These are phyloP conservation scores for Malthinus seriepunctatus DNA, from an alignment of 2,888 invertebrate species.

Conservation along the genomic window DNA sequence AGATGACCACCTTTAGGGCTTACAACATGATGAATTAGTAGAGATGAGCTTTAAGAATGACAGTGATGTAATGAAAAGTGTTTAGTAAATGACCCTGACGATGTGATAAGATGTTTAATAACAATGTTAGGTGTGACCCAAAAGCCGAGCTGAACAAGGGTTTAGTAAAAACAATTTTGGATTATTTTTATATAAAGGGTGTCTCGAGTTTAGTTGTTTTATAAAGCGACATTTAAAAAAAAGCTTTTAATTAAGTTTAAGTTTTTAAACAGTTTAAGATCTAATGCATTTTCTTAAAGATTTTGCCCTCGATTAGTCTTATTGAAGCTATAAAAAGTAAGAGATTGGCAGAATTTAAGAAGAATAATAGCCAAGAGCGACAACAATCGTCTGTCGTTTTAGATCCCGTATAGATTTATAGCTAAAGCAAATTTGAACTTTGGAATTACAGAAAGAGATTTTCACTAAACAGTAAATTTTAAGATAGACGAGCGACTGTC, in stretches of 20 bases:
- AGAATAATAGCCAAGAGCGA: constrained; percentile 20
- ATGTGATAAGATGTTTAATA: no score
- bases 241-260: neutral
- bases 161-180: no score
- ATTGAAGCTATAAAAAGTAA: constrained; percentile 19
- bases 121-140: no score
- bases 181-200: no score
- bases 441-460: constrained; percentile 46
- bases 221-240: no score
- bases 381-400: constrained; percentile 33
- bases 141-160: no score
- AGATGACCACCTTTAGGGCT: no score
- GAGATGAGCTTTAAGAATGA: no score
- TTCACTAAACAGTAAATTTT: constrained; percentile 48
- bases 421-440: constrained; percentile 47
- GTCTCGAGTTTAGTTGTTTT: no score
- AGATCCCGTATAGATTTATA: constrained; percentile 47
- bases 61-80: no score
- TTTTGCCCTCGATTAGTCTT: constrained; percentile 17
- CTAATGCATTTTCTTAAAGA: constrained; percentile 10
- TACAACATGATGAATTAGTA: no score
- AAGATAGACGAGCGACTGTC: constrained; percentile 6
- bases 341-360: constrained; percentile 23
- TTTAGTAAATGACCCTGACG: no score
- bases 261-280: constrained; percentile 2